These are phyloP conservation scores for Agonopterix heracliana DNA, from an alignment of 2,888 invertebrate genomes.

Conservation along the genomic window DNA sequence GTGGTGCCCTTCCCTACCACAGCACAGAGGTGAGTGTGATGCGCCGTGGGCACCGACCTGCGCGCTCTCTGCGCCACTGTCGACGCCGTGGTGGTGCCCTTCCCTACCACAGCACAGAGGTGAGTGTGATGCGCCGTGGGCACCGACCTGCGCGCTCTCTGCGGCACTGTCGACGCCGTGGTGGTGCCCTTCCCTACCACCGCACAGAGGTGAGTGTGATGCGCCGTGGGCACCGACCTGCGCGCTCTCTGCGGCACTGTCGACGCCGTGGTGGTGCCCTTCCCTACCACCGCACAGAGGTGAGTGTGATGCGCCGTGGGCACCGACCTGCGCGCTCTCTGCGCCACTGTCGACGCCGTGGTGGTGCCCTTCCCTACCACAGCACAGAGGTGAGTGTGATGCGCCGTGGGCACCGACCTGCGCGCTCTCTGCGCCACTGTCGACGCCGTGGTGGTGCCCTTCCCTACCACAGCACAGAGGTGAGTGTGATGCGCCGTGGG, in stretches of 20 bases:
- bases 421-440: slow-evolving; percentile 89
- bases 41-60: slow-evolving; percentile 88
- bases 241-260: slow-evolving; percentile 89
- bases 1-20: slow-evolving; percentile 84
- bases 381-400: slow-evolving; percentile 80
- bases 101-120: slow-evolving; percentile 85
- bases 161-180: slow-evolving; percentile 90
- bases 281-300: slow-evolving; percentile 85
- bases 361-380: slow-evolving; percentile 84
- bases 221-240: slow-evolving; percentile 88
- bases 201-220: slow-evolving; percentile 80
- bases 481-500: slow-evolving; percentile 84
- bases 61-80: slow-evolving; percentile 89
- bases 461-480: slow-evolving; percentile 85
- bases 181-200: slow-evolving; percentile 84
- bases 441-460: slow-evolving; percentile 85
- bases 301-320: slow-evolving; percentile 84
- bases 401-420: slow-evolving; percentile 88
- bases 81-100: slow-evolving; percentile 85
- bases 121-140: slow-evolving; percentile 84
- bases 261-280: slow-evolving; percentile 85
- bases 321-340: slow-evolving; percentile 83
- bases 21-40: slow-evolving; percentile 80
- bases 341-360: slow-evolving; percentile 90
- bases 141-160: slow-evolving; percentile 83